Evolutionary conservation across 2,888 invertebrate species (phyloP), one percentile per base, ranked within the genome.

Genomic region (Clusia tigrina): DNA sequence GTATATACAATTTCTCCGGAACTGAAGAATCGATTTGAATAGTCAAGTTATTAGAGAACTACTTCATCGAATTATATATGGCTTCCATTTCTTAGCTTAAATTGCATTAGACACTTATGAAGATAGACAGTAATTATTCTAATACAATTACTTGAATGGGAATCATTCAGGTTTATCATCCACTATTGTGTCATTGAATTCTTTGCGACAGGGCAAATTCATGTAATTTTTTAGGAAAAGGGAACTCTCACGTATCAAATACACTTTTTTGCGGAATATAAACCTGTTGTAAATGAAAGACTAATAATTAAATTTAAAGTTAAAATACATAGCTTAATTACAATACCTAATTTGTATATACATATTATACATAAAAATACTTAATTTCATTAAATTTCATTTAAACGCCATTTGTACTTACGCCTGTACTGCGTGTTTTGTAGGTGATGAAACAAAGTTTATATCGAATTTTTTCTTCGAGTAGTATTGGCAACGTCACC

Each of bases 321-420:
- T 52, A 24, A 46, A 42, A 57, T 51, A 18, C 54, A 24, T 55
- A 60, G 51, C 32, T 51, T 60, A 37, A 37, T 24, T 53, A 51
- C 25, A 62, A 52, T 25, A 56, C 24, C 26, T 48, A 48, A 48
- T 18, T 20, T 48, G 20, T 20, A 22, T 20, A 48, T 48, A 48
- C 48, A 3, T 48, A 76, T 18, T 20, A 48, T 48, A 48, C 48
- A 3, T 48, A 76, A 74, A 76, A 66, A n/a, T n/a, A n/a, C n/a
- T n/a, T n/a, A 67, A 69, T 62, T 68, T 68, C 63, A 72, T 67
- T 60, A 71, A 71, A 82, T 78, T 82, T 79, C 81, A 82, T 81
- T 82, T 76, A 78, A 80, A 78, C 78, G 78, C 80, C 82, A 82
- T 81, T 82, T 81, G 83, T 83, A 83, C 83, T 83, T 81, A 81